Base-by-base conservation (phyloP, 2,797 vertebrate genomes). In the Poecilia wingei region DNA sequence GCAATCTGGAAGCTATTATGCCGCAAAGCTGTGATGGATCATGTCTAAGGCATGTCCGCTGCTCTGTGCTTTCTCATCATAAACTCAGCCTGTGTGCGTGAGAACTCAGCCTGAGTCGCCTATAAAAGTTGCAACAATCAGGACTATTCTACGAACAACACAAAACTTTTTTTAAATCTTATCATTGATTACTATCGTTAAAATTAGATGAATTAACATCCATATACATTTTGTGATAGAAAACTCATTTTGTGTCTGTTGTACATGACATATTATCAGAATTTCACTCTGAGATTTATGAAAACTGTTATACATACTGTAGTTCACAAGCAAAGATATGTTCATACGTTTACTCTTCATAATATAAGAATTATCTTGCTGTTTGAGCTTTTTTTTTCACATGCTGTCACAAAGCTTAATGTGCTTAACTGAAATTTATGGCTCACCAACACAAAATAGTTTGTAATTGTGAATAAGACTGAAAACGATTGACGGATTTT, bases 1-100 rank as follows among this genome's bases (percentile, higher is more conserved):
- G 45, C 46, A 75, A 81, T 94, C 91, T 94, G 91, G 92, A 93
- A 93, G 74, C 82, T 41, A 91, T 94, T 88, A 91, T 14, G 57
- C 71, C 72, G 76, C 85, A 69, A 13, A 66, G 74, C 66, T 72
- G 74, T 76, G 83, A 86, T 87, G 84, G 85, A 90, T 92, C 89
- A 91, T 80, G 88, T 85, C 31, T 74, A 86, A 92, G 84, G 87
- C 90, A 92, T 85, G 91, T 90, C 89, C 75, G 82, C 84, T 79
- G 80, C 82, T 88, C 92, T 86, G 92, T 57, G 6, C 61, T 92
- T 76, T 84, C 83, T 92, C 88, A 79, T 89, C 82, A 79, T 92
- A 85, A 91, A 91, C 66, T 74, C 68, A 33, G 72, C n/a, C 72
- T 55, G 13, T 14, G 33, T n/a, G 71, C 33, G 28, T 46, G 43